These are phyloP conservation scores for crab-eating macaque (Macaca fascicularis) DNA, from an alignment of 2,113 vertebrate species.

Conservation along the genomic window DNA sequence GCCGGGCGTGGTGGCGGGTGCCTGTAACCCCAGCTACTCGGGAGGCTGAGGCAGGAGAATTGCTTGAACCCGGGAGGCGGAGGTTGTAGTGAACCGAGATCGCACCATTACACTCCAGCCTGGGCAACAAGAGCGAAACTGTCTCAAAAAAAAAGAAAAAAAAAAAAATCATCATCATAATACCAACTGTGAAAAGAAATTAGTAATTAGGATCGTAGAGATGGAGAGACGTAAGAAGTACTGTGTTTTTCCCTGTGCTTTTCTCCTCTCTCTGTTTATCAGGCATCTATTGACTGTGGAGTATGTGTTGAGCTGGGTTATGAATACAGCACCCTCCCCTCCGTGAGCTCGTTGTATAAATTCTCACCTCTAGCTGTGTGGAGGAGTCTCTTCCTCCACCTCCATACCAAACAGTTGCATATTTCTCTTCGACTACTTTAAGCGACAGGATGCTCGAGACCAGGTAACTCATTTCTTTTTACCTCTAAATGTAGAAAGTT, in stretches of 20 bases:
- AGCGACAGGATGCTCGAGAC: neutral
- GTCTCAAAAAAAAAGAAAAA: no score
- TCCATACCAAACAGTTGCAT: neutral
- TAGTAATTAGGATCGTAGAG: neutral
- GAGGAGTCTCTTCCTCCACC: neutral
- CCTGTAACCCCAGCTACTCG: no score
- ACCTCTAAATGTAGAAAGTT: neutral
- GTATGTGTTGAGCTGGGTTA: neutral
- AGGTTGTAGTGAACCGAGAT: no score
- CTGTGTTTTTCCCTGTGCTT: neutral
- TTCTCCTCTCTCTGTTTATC: neutral
- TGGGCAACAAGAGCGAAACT: no score
- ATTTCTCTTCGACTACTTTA: neutral
- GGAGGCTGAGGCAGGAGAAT: no score
- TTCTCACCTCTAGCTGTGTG: neutral
- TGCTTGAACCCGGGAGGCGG: no score
- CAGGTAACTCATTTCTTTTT: neutral
- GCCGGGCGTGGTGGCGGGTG: no score
- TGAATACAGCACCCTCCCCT: neutral
- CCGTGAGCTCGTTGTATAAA: neutral
- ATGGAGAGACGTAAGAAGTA: neutral
- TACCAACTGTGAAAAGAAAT: neutral
- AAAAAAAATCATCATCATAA: no score
- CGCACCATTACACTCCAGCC: fast-evolving
- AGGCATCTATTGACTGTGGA: neutral